phyloP scores from a whole-genome alignment of 2,113 vertebrate genomes.

The Chauna torquata region DNA sequence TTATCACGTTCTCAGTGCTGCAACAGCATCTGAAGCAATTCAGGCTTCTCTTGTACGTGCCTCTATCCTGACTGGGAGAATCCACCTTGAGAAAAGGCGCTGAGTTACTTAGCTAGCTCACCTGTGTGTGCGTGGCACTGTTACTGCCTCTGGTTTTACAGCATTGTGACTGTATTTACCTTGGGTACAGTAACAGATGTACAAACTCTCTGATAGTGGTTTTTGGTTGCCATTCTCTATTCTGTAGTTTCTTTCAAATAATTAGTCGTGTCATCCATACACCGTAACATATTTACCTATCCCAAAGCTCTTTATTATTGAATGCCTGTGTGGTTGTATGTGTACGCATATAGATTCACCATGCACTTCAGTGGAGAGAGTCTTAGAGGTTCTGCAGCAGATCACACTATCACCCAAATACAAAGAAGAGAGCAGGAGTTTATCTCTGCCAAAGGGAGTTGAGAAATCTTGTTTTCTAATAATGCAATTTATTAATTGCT shows the following conservation, averaged over 20 bases:
- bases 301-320: background rate
- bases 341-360: background rate
- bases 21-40: background rate
- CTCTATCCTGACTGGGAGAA: background rate
- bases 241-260: background rate
- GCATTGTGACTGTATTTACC: background rate
- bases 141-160: background rate
- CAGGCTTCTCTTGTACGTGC: background rate
- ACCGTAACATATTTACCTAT: rapidly evolving
- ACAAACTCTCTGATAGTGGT: rapidly evolving
- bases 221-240: background rate
- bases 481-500: background rate
- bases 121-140: no score
- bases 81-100: background rate
- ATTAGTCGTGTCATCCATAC: rapidly evolving
- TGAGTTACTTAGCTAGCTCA: rapidly evolving
- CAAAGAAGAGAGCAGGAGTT: background rate
- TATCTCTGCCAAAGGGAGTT: background rate
- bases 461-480: background rate
- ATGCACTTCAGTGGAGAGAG: background rate
- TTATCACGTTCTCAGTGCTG: background rate
- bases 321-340: rapidly evolving
- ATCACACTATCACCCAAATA: background rate
- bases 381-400: background rate
- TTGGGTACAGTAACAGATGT: background rate